Base-by-base conservation (phyloP, 2,888 invertebrate genomes). In the Cyclophora albipunctata region DNA sequence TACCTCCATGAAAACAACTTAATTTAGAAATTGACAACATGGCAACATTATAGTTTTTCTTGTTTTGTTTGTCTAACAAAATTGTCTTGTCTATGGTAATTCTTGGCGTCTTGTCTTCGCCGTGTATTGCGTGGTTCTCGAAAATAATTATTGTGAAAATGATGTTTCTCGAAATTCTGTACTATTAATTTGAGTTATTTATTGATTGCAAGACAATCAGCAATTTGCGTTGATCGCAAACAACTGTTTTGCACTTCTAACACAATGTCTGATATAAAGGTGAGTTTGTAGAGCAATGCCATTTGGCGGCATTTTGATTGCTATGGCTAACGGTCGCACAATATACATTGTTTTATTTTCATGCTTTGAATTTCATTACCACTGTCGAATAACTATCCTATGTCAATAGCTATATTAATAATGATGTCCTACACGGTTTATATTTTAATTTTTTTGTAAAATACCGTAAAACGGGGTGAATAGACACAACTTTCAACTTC, bases 211-310 rank as follows among this genome's bases (percentile, higher is more conserved):
- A 76, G 73, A 69, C 73, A 69, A 66, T 73, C 66, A 53, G 62
- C 71, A 63, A 63, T 60, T 71, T 66, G 84, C 85, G 80, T 82
- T 74, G 74, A 82, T 80, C 81, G 80, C 80, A 67, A 64, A 66
- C 73, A 73, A 66, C 71, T 67, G 69, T 70, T 69, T 65, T 73
- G 66, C 67, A 79, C 69, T 54, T 67, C 67, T 52, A 62, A 63
- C 81, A 88, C 87, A 76, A 88, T 89, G 89, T 87, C 89, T 84
- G 89, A 89, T 88, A 87, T 89, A 75, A 88, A 87, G 85, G 89
- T 89, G 71, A 81, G 80, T n/a, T 51, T 55, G 49, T 59, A 46
- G 51, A 6, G 34, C 34, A 5, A 37, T 47, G 44, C 35, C 64
- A 62, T 75, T 86, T 87, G 84, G 88, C 88, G 88, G 88, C 83